Conservation (phyloP, 2,888 invertebrate genomes). For the Andrena flavipes region DNA sequence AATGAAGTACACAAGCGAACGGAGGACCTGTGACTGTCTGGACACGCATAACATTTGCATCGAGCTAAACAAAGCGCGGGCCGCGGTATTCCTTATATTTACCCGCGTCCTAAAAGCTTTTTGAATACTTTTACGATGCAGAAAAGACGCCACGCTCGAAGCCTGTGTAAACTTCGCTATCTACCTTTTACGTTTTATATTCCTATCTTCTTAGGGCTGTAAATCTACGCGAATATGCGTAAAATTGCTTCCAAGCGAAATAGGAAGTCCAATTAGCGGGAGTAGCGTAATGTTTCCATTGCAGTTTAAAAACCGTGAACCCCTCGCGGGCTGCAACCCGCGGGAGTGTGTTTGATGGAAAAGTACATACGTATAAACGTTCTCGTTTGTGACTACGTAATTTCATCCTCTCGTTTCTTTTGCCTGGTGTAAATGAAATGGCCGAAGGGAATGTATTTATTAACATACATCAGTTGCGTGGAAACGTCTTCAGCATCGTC, state of each 20-base stretch:
- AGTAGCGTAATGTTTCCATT: slow-evolving; percentile 18
- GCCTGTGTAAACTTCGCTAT: neutral
- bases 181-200: too few species aligned
- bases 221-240: neutral
- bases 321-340: neutral
- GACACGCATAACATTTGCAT: slow-evolving; percentile 17
- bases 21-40: neutral
- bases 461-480: neutral
- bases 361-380: neutral
- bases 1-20: slow-evolving; percentile 19
- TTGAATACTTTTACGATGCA: neutral
- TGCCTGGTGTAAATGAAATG: neutral
- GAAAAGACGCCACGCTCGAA: neutral
- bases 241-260: slow-evolving; percentile 10
- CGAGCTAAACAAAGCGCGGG: neutral
- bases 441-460: neutral
- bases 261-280: slow-evolving; percentile 30
- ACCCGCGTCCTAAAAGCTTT: neutral
- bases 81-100: neutral
- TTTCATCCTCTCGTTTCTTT: slow-evolving; percentile 4
- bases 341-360: neutral
- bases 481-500: neutral
- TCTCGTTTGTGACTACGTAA: neutral
- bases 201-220: neutral
- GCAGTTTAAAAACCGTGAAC: slow-evolving; percentile 23